A percentile compares a stretch with the other conserved stretches of the same genome.
phyloP scores from a whole-genome alignment of 1,140 invertebrate species.

The Elysia chlorotica region DNA sequence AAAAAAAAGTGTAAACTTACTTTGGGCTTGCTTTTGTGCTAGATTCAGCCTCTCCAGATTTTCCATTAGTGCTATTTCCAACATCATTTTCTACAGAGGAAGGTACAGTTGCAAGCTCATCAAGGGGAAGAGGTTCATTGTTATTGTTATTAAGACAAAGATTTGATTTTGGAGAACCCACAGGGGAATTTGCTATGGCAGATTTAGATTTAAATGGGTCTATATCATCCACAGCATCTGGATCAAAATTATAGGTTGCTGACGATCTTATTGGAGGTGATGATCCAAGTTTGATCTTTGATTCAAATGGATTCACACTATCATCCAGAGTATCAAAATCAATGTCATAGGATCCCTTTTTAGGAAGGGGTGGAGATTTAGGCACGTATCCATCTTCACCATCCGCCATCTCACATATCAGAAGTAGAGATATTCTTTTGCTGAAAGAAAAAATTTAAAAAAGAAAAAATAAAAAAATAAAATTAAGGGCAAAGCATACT shows the following conservation, averaged over 20 bases:
- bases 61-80: not conserved
- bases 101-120: not conserved
- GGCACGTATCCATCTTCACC: not conserved
- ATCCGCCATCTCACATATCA: slow-evolving; percentile 6
- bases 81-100: not conserved
- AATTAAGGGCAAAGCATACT: too few species aligned
- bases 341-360: slow-evolving; percentile 6
- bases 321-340: slow-evolving; percentile 20
- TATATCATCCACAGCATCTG: not conserved
- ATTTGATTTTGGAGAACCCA: not conserved
- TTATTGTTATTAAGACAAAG: not conserved
- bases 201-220: slow-evolving; percentile 10
- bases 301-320: slow-evolving; percentile 2
- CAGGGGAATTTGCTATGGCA: not conserved
- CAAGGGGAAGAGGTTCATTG: not conserved
- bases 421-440: too few species aligned
- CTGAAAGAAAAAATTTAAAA: too few species aligned
- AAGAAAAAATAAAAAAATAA: too few species aligned
- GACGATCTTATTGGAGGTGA: not conserved
- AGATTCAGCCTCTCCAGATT: not conserved
- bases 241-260: not conserved
- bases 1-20: not conserved
- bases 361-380: slow-evolving; percentile 12
- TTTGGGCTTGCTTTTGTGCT: not conserved
- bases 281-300: slow-evolving; percentile 11